Conservation (phyloP, 2,888 invertebrate genomes). For the Plagodis dolabraria region DNA sequence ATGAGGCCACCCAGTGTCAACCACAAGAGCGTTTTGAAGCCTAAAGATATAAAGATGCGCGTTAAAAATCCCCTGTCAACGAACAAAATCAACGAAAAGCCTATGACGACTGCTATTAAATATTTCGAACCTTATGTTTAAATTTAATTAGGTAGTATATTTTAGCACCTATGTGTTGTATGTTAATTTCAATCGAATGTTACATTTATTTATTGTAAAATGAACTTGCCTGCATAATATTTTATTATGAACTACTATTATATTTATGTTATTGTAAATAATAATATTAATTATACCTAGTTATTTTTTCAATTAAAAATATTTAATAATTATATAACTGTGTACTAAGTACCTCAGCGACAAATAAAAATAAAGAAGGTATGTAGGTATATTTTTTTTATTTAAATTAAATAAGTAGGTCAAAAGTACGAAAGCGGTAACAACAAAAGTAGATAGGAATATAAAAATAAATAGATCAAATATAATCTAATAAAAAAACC, state of each 20-base stretch:
- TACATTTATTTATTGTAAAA: slow-evolving; percentile 77
- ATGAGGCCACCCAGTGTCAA: slow-evolving; percentile 87
- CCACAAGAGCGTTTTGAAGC: slow-evolving; percentile 90
- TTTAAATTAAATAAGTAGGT: too few species aligned
- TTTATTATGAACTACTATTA: slow-evolving; percentile 56
- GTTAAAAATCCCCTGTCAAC: slow-evolving; percentile 87
- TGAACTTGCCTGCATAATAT: slow-evolving; percentile 83
- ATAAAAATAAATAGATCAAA: too few species aligned
- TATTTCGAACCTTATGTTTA: slow-evolving; percentile 83
- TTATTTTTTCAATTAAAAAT: slow-evolving; percentile 67
- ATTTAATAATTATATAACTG: slow-evolving; percentile 57
- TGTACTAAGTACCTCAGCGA: slow-evolving; percentile 32
- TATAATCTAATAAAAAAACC: too few species aligned
- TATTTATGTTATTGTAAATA: slow-evolving; percentile 79
- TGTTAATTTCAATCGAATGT: slow-evolving; percentile 57
- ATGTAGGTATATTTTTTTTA: not conserved
- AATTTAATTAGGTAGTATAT: slow-evolving; percentile 42
- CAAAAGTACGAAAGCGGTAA: too few species aligned
- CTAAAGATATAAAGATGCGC: slow-evolving; percentile 91
- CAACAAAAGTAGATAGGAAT: too few species aligned
- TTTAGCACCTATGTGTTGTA: slow-evolving; percentile 39
- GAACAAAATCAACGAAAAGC: slow-evolving; percentile 83
- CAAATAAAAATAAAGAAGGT: not conserved
- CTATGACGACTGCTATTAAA: slow-evolving; percentile 84
- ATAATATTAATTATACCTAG: slow-evolving; percentile 62